These are phyloP conservation scores for Epinephelus awoara DNA, from an alignment of 2,797 vertebrate genomes.

Conservation along the genomic window DNA sequence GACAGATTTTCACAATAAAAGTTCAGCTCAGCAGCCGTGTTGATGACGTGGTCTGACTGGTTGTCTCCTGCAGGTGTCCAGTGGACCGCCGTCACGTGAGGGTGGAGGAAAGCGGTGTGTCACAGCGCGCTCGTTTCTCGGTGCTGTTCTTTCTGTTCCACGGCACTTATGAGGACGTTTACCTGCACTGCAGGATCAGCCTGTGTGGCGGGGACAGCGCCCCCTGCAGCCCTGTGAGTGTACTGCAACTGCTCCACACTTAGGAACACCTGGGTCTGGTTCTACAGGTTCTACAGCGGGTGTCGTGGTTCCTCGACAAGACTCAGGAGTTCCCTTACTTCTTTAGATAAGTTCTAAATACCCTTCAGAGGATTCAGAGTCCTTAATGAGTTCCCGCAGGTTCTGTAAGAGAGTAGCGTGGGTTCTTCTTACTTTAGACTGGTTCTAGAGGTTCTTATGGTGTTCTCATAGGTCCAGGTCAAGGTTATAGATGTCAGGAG, in stretches of 20 bases:
- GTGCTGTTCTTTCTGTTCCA: constrained; percentile 15
- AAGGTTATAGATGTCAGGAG: too few species aligned
- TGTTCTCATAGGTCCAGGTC: too few species aligned
- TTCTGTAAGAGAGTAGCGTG: too few species aligned
- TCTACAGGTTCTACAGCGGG: neutral
- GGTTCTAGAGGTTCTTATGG: neutral
- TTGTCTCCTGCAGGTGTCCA: constrained; percentile 1
- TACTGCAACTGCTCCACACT: neutral
- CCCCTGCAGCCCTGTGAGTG: constrained; percentile 11
- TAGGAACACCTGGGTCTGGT: neutral
- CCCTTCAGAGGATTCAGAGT: too few species aligned
- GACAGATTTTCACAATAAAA: neutral
- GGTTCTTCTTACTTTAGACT: too few species aligned
- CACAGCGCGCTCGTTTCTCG: neutral
- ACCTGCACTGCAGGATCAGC: constrained; percentile 13
- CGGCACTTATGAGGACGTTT: neutral
- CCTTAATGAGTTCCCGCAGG: too few species aligned
- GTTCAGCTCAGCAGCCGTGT: neutral
- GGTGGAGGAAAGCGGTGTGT: neutral
- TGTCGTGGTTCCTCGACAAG: too few species aligned
- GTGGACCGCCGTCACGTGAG: neutral
- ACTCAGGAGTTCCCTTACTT: too few species aligned
- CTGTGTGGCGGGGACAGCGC: neutral
- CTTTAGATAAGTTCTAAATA: too few species aligned
- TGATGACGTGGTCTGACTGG: neutral